Conservation (phyloP, 2,888 invertebrate genomes). For the Epinotia ramella region DNA sequence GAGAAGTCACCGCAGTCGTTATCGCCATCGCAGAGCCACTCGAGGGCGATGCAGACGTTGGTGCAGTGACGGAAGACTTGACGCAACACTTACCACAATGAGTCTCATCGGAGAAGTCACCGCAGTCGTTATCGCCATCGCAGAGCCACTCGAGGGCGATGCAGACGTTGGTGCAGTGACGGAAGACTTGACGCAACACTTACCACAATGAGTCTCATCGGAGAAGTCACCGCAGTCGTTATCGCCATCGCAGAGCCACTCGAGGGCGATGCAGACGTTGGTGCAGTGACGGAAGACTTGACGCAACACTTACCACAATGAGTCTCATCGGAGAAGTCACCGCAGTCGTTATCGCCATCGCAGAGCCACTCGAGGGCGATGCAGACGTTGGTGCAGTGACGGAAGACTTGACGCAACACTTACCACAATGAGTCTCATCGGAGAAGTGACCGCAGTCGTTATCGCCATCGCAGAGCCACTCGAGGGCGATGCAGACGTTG, state of each 20-base stretch:
- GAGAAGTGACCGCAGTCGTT: slow-evolving; percentile 93
- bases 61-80: slow-evolving; percentile 88
- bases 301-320: slow-evolving; percentile 86
- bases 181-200: slow-evolving; percentile 70
- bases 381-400: slow-evolving; percentile 90
- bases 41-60: slow-evolving; percentile 89
- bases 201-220: slow-evolving; percentile 92
- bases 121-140: slow-evolving; percentile 93
- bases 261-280: slow-evolving; percentile 89
- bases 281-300: slow-evolving; percentile 88
- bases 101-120: slow-evolving; percentile 92
- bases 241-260: slow-evolving; percentile 92
- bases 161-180: slow-evolving; percentile 90
- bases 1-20: slow-evolving; percentile 93
- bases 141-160: slow-evolving; percentile 91
- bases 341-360: slow-evolving; percentile 93
- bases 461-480: slow-evolving; percentile 92
- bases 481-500: slow-evolving; percentile 89
- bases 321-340: slow-evolving; percentile 92
- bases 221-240: slow-evolving; percentile 93
- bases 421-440: slow-evolving; percentile 92
- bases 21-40: slow-evolving; percentile 92
- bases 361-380: slow-evolving; percentile 91
- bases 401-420: slow-evolving; percentile 70
- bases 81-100: slow-evolving; percentile 86